These are phyloP conservation scores for Lamproptera curius DNA, from an alignment of 2,888 invertebrate species.

Conservation along the genomic window DNA sequence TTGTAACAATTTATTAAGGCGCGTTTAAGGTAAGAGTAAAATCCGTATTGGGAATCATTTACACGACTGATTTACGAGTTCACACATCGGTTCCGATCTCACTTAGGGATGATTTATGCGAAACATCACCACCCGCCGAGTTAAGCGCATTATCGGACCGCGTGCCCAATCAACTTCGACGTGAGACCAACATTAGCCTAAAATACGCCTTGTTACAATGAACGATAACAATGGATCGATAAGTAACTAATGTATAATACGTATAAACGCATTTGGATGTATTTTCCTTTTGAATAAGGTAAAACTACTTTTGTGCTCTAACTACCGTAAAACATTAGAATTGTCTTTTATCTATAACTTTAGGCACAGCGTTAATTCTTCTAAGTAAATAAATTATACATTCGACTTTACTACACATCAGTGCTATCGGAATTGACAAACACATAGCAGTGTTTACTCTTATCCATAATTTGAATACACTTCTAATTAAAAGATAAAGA, in stretches of 20 bases:
- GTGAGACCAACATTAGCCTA: constrained; percentile 42
- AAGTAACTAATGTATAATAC: no score
- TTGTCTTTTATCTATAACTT: neutral
- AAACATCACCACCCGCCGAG: constrained; percentile 67
- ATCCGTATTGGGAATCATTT: constrained; percentile 61
- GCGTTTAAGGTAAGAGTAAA: constrained; percentile 53
- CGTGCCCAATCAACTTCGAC: constrained; percentile 67
- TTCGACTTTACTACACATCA: no score
- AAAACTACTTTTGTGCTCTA: neutral
- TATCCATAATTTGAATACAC: no score
- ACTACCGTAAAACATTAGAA: neutral
- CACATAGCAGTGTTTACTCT: no score
- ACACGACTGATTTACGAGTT: constrained; percentile 73
- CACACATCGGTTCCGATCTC: constrained; percentile 73
- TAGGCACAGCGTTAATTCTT: neutral
- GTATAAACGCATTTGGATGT: no score
- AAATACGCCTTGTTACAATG: constrained; percentile 17
- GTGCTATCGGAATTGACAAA: no score
- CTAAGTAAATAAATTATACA: no score
- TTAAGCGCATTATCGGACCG: constrained; percentile 69
- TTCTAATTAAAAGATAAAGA: no score
- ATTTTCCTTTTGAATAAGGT: no score
- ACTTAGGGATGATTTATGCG: constrained; percentile 74
- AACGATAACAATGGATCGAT: constrained; percentile 12
- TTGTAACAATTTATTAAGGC: constrained; percentile 12